Evolutionary conservation across 2,113 vertebrate genomes (phyloP).

Genomic region (Petrocephalus microphthalmus): DNA sequence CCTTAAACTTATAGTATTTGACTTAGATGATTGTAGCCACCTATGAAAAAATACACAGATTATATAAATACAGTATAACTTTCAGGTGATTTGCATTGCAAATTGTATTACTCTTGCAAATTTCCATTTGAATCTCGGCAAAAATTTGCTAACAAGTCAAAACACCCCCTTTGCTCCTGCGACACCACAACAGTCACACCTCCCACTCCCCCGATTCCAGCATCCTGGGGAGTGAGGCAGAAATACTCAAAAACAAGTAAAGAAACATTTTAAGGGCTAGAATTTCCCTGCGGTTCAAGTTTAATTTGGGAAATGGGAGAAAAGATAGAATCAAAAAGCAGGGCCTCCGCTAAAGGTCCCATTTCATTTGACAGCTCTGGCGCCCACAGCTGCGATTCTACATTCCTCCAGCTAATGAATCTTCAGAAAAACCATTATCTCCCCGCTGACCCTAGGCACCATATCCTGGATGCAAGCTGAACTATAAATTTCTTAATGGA

Average conservation of each 20-base stretch:
- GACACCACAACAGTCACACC: neutral
- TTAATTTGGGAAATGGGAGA: constrained; percentile 9
- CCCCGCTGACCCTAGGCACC: constrained; percentile 20
- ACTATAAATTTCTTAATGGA: constrained; percentile 33
- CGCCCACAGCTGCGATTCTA: constrained; percentile 12
- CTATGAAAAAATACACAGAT: neutral
- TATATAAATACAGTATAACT: neutral
- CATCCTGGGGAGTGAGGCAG: neutral
- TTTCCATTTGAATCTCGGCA: neutral
- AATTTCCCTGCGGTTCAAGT: neutral
- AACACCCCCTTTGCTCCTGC: neutral
- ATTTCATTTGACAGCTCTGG: constrained; percentile 24
- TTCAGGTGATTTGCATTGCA: neutral
- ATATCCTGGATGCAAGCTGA: constrained; percentile 20
- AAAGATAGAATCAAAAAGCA: neutral
- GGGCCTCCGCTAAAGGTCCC: constrained; percentile 31
- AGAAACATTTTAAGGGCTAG: neutral
- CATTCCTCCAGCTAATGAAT: constrained; percentile 35
- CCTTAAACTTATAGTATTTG: neutral
- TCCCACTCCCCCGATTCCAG: neutral
- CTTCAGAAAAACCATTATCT: constrained; percentile 36
- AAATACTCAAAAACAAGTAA: constrained; percentile 2
- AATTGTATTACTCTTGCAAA: neutral
- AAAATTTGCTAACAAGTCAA: neutral
- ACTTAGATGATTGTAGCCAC: neutral